A percentile compares a stretch with the other conserved stretches of the same genome.
Conservation (phyloP, 1,140 invertebrate species). For the Cylas formicarius region DNA sequence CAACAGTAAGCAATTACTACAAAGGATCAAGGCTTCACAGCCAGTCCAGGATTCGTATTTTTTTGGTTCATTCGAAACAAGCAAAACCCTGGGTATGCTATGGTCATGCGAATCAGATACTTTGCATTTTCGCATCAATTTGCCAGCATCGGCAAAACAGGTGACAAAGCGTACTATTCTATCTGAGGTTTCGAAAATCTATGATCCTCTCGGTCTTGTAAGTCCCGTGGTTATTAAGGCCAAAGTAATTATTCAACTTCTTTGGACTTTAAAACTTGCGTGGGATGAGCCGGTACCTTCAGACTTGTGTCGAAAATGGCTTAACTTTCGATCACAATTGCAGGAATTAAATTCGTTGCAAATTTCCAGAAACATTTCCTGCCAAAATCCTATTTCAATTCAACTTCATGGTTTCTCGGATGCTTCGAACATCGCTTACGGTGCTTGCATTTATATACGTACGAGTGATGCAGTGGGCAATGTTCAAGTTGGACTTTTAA, state of each 20-base stretch:
- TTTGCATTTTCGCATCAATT: too few relatives aligned
- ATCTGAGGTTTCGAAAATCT: conserved; percentile 8
- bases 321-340: conserved; percentile 13
- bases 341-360: conserved; percentile 1
- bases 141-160: too few relatives aligned
- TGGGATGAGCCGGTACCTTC: conserved; percentile 18
- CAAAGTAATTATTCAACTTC: too few relatives aligned
- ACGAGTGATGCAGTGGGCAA: conserved; percentile 4
- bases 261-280: too few relatives aligned
- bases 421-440: conserved; percentile 33
- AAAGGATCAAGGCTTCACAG: too few relatives aligned
- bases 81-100: too few relatives aligned
- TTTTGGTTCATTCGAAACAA: too few relatives aligned
- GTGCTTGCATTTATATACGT: conserved; percentile 30
- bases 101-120: too few relatives aligned
- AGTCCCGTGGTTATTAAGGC: conserved; percentile 3
- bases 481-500: conserved; percentile 38
- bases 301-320: conserved; percentile 9
- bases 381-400: neutral
- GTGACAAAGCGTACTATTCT: too few relatives aligned
- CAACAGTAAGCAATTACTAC: too few relatives aligned
- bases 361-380: neutral
- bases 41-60: too few relatives aligned
- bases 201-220: conserved; percentile 12
- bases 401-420: conserved; percentile 40